phyloP scores from a whole-genome alignment of 2,888 invertebrate genomes.

The Epinotia demarniana region DNA sequence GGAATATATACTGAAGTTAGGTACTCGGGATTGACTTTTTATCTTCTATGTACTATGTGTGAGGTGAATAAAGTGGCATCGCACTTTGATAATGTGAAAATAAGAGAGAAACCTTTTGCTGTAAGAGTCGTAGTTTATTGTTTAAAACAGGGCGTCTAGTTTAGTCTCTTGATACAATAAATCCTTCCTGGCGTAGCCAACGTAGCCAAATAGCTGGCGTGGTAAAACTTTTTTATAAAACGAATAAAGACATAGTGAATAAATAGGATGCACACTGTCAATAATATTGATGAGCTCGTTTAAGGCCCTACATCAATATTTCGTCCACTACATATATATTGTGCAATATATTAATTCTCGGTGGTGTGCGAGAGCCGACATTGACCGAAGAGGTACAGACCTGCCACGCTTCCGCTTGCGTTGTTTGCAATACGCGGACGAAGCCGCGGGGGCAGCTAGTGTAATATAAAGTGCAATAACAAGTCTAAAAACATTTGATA shows the following conservation, averaged over 20 bases:
- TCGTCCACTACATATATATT: too few species aligned
- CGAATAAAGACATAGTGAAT: slow-evolving; percentile 37
- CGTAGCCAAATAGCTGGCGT: slow-evolving; percentile 22
- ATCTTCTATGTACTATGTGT: not conserved
- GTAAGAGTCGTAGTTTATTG: slow-evolving; percentile 29
- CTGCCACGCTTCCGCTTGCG: too few species aligned
- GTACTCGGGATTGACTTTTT: not conserved
- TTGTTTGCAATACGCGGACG: too few species aligned
- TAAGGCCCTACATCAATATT: not conserved
- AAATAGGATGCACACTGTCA: slow-evolving; percentile 26
- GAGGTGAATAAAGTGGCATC: not conserved
- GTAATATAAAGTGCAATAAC: too few species aligned
- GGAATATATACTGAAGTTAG: not conserved
- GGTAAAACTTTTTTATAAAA: slow-evolving; percentile 36
- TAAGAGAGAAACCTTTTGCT: slow-evolving; percentile 38
- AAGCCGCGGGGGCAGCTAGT: too few species aligned
- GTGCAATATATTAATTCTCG: too few species aligned
- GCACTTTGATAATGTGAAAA: slow-evolving; percentile 25
- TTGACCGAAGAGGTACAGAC: too few species aligned
- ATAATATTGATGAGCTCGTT: slow-evolving; percentile 15
- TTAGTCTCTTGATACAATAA: slow-evolving; percentile 30
- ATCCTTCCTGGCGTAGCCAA: slow-evolving; percentile 41
- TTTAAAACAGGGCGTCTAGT: slow-evolving; percentile 41
- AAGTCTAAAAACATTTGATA: too few species aligned
- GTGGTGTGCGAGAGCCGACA: too few species aligned